Evolutionary conservation across 1,140 invertebrate species (phyloP).

Genomic region (Eufriesea mexicana): DNA sequence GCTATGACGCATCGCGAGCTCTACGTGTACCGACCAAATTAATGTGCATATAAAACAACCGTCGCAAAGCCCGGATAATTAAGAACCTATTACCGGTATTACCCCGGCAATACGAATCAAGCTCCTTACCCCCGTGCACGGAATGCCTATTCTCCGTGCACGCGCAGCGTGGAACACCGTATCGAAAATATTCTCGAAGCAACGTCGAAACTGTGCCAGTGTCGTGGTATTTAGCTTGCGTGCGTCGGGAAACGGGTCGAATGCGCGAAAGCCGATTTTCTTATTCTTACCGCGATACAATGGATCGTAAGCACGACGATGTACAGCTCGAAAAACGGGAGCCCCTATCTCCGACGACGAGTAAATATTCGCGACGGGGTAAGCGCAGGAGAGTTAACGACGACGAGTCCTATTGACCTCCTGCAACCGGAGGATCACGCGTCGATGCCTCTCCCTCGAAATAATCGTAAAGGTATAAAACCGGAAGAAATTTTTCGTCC

Average conservation of each 20-base stretch:
- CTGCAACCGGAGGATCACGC: background rate
- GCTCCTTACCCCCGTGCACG: background rate
- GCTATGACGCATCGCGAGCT: constrained; percentile 29
- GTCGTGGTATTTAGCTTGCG: background rate
- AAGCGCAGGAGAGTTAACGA: background rate
- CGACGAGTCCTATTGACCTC: background rate
- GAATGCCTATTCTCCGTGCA: background rate
- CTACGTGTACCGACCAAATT: constrained; percentile 7
- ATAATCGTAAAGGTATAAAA: too few species aligned
- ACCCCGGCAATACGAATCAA: background rate
- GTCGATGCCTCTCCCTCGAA: too few species aligned
- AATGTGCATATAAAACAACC: constrained; percentile 23
- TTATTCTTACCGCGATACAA: background rate
- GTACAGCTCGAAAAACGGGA: background rate
- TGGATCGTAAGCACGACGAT: constrained; percentile 1
- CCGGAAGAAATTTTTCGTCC: too few species aligned
- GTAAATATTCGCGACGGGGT: background rate
- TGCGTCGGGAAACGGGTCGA: background rate
- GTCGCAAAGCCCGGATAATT: background rate
- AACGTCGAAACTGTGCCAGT: background rate
- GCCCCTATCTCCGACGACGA: background rate
- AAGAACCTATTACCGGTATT: constrained; percentile 13
- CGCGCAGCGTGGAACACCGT: too few species aligned
- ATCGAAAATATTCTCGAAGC: background rate
- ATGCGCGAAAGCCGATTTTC: constrained; percentile 11